A percentile compares a stretch with the other conserved stretches of the same genome.
These are phyloP conservation scores for Bombus haemorrhoidalis DNA, from an alignment of 1,140 invertebrate genomes.

Conservation along the genomic window DNA sequence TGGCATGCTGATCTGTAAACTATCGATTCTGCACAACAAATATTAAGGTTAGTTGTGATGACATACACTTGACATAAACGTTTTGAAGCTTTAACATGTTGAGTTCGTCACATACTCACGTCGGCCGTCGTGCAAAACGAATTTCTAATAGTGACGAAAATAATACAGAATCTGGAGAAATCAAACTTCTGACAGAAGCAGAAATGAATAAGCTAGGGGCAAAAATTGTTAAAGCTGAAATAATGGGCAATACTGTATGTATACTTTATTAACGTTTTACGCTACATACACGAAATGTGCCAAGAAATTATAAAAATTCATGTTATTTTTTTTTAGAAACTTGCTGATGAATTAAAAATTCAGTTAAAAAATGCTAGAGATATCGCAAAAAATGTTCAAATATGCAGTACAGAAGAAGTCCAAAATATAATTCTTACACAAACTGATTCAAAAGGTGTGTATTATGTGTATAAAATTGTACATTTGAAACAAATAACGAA, in stretches of 20 bases:
- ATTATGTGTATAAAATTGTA: background rate
- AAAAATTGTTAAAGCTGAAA: conserved; percentile 95
- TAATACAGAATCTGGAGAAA: background rate
- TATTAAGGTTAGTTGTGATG: too few species aligned
- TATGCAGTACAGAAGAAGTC: background rate
- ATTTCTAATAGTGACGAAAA: conserved; percentile 42
- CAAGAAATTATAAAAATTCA: conserved; percentile 4
- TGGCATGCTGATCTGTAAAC: too few species aligned
- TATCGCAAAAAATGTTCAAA: conserved; percentile 69
- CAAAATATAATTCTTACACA: conserved; percentile 86
- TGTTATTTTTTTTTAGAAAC: conserved; percentile 77
- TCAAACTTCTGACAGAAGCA: conserved; percentile 86
- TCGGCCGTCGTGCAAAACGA: background rate
- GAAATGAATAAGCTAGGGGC: conserved; percentile 95
- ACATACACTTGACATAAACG: background rate
- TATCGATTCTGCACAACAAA: too few species aligned
- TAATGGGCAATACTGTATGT: conserved; percentile 89
- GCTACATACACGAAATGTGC: background rate
- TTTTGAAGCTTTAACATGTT: background rate
- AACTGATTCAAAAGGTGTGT: conserved; percentile 87
- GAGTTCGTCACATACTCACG: background rate
- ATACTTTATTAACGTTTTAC: conserved; percentile 14
- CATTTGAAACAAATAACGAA: background rate
- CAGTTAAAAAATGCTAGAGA: conserved; percentile 89
- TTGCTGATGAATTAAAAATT: conserved; percentile 88